Conservation (phyloP, 2,797 vertebrate species). For the Microctenopoma stevenorrisi region DNA sequence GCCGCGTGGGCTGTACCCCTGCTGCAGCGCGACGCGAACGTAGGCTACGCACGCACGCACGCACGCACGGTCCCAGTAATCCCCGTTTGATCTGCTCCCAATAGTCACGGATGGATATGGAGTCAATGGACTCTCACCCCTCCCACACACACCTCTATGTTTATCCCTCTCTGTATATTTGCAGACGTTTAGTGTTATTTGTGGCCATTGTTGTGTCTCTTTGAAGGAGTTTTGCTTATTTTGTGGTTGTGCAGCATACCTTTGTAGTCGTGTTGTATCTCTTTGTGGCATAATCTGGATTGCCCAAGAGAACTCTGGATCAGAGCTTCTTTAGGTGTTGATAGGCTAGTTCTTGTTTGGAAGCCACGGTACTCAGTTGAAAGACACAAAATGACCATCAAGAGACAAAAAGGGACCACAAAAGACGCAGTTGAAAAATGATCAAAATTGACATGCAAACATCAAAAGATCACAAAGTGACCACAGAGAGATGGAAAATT, state of each 20-base stretch:
- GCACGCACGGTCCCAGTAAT: neutral
- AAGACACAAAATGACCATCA: too few relatives aligned
- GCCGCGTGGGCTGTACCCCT: constrained; percentile 78
- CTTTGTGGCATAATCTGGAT: neutral
- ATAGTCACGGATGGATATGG: neutral
- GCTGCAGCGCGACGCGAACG: constrained; percentile 37
- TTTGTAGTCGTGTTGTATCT: neutral
- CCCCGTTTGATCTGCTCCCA: neutral
- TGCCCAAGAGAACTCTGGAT: too few relatives aligned
- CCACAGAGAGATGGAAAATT: too few relatives aligned
- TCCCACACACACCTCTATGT: neutral
- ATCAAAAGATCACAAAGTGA: too few relatives aligned
- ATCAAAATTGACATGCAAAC: too few relatives aligned
- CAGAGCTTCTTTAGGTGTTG: neutral
- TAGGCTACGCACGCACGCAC: neutral
- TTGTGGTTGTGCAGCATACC: neutral
- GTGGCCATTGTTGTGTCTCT: too few relatives aligned
- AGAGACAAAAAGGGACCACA: too few relatives aligned
- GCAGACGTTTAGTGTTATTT: neutral
- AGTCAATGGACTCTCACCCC: neutral
- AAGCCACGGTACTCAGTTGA: too few relatives aligned
- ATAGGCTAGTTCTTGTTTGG: neutral
- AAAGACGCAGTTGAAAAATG: too few relatives aligned
- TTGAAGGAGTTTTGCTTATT: neutral
- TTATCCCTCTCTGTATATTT: too few relatives aligned